phyloP scores from a whole-genome alignment of 2,888 invertebrate genomes.

The Parascotia fuliginaria region DNA sequence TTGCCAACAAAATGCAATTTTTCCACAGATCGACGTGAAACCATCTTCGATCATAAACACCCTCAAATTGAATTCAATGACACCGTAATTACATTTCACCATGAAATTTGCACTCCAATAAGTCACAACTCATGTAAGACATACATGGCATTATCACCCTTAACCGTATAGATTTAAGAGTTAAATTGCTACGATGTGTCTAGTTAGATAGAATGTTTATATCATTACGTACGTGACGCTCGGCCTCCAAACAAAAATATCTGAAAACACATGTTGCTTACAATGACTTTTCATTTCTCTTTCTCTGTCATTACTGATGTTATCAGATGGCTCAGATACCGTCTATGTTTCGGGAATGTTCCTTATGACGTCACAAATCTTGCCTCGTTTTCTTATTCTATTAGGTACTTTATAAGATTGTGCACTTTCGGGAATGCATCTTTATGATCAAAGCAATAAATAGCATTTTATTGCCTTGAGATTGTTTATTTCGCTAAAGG shows the following conservation, averaged over 20 bases:
- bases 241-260: constrained; percentile 36
- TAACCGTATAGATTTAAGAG: neutral
- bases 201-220: constrained; percentile 21
- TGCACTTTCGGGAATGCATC: no score
- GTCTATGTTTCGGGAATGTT: neutral
- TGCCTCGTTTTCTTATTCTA: no score
- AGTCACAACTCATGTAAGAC: constrained; percentile 8
- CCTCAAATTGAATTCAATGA: constrained; percentile 29
- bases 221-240: constrained; percentile 33
- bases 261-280: constrained; percentile 42
- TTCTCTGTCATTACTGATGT: neutral
- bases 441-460: no score
- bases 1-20: neutral
- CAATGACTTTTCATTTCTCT: constrained; percentile 27
- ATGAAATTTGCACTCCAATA: constrained; percentile 18
- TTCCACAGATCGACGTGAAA: neutral
- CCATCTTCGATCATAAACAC: constrained; percentile 10
- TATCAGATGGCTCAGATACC: neutral
- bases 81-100: constrained; percentile 32
- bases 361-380: no score
- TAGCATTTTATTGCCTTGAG: no score
- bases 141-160: constrained; percentile 1
- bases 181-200: neutral
- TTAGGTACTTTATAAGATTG: no score
- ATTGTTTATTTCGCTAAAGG: no score